phyloP scores from a whole-genome alignment of 2,113 vertebrate species.

The Anarrhichthys ocellatus region DNA sequence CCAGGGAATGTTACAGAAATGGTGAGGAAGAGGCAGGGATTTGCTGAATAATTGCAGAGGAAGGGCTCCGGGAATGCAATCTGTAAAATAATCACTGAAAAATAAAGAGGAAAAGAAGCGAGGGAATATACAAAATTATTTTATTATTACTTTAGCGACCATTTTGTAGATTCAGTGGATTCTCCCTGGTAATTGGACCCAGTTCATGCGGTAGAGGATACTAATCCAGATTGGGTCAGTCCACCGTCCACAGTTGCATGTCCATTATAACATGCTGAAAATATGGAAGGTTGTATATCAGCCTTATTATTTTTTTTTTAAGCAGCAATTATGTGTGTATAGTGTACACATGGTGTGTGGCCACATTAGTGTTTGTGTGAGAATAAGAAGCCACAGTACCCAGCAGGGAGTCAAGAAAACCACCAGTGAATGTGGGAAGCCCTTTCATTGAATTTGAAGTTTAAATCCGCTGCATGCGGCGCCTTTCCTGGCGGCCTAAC shows the following conservation, averaged over 20 bases:
- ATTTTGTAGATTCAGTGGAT: constrained; percentile 34
- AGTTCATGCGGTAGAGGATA: constrained; percentile 6
- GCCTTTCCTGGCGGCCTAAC: constrained; percentile 54
- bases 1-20: constrained; percentile 22
- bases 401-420: constrained; percentile 60
- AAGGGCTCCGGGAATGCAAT: constrained; percentile 47
- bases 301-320: constrained; percentile 10
- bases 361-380: constrained; percentile 34
- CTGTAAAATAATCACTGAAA: constrained; percentile 51
- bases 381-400: constrained; percentile 54
- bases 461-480: constrained; percentile 67
- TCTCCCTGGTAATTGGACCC: constrained; percentile 24
- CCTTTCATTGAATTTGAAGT: constrained; percentile 72
- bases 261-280: constrained; percentile 24
- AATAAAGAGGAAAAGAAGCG: constrained; percentile 21
- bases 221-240: constrained; percentile 46
- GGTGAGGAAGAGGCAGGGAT: constrained; percentile 32
- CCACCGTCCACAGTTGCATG: background rate
- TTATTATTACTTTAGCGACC: background rate
- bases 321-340: constrained; percentile 24
- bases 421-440: constrained; percentile 55
- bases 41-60: constrained; percentile 48
- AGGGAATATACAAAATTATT: constrained; percentile 40
- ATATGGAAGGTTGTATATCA: constrained; percentile 20
- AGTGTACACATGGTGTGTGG: constrained; percentile 1